Base-by-base conservation (phyloP, 2,888 invertebrate genomes). In the Artemia sp. region DNA sequence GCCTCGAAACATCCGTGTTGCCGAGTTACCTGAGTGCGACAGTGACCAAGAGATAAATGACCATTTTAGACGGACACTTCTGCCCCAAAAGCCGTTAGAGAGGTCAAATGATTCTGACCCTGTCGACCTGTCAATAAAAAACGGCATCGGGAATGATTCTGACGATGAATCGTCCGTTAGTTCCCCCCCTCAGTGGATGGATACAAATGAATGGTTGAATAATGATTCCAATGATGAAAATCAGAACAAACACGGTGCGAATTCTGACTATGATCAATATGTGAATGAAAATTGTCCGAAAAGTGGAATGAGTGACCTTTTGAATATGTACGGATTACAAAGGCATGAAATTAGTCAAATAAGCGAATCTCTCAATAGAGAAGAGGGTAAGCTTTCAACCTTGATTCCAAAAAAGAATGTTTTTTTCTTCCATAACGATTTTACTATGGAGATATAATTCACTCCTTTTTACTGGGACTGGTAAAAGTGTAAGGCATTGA, bases 1-100 rank as follows among this genome's bases (percentile, higher is more conserved):
- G 75, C 89, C 89, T 0, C 81, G 88, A 75, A 89, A 87, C 78
- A 86, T 87, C 11, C 67, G 71, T 24, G 58, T 52, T 12, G 67
- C 14, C 14, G 58, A 58, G 58, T 14, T 14, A n/a, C n/a, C 58
- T 8, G 58, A 58, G 14, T 58, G 58, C 9, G 58, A 58, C 9
- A 58, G 58, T 9, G 58, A 58, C 14, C 58, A 58, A 14, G 58
- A 58, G 58, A n/a, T 58, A n/a, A n/a, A 58, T 14, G 58, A 58
- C 14, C 58, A n/a, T 58, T 58, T 58, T 14, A n/a, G 58, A 58
- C 58, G 58, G 58, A 58, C 58, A 8, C 14, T 58, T n/a, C 58
- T 58, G n/a, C 58, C 58, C 58, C 58, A 58, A 14, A 58, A 58
- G 8, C n/a, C 14, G 58, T 58, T 58, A 58, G 9, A n/a, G 14